Base-by-base conservation (phyloP, 2,113 vertebrate species). In the Bujurquina vittata region DNA sequence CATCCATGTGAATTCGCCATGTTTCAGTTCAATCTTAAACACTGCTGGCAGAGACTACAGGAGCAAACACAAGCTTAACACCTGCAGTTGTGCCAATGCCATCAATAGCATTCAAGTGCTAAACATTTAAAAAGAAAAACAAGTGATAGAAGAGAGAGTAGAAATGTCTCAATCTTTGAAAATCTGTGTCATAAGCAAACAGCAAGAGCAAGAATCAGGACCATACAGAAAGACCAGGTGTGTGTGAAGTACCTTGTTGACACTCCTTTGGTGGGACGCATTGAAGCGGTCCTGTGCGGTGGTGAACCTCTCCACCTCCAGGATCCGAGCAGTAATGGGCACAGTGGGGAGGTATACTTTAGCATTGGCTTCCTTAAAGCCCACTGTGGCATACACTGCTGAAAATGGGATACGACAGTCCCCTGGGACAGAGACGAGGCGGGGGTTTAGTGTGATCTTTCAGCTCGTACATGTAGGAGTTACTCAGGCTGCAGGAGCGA, bases 1-100 rank as follows among this genome's bases (percentile, higher is more conserved):
- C 22, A 97, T 79, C 98, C 98, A 99, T 26, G 94, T 97, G 82
- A 99, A 99, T 88, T 98, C 97, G 0, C 97, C 98, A 11, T 99
- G 98, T 80, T 95, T 98, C 92, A 99, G 89, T 88, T 99, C 97
- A 2, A 99, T 97, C 74, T 96, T 97, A 83, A 99, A 99, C 87
- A 99, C 96, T 0, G 97, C 97, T 31, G 96, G 93, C 56, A 96
- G 93, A 20, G 96, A 96, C 97, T 99, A 88, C 26, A 72, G 1
- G 67, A 18, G 87, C 52, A 84, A 4, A 79, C 61, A 80, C 58
- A 15, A n/a, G 54, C 35, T 75, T 46, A 65, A 22, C 20, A 7
- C 63, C 26, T 54, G 67, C n/a, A 54, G 54, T 72, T 18, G 54
- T n/a, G 43, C 46, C 0, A 72, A 54, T 54, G 67, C n/a, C 46